Conservation (phyloP, 37 sponge, comb jelly and placozoan species). For the Oopsacas minuta region DNA sequence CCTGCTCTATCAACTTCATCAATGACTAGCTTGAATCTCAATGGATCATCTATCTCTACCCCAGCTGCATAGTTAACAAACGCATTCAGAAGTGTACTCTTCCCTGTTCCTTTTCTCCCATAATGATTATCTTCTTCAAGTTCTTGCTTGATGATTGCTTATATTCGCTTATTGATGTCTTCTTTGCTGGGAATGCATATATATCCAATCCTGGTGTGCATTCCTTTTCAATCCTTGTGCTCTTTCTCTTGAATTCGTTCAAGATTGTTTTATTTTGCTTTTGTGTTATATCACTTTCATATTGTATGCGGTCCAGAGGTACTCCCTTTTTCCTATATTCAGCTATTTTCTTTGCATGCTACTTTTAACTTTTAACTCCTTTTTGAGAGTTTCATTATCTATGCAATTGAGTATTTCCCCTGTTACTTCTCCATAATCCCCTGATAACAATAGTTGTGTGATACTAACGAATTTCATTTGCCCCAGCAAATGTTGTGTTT, state of each 20-base stretch:
- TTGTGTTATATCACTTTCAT: too few species aligned
- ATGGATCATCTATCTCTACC: background rate
- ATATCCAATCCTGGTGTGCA: background rate
- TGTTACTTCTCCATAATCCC: background rate
- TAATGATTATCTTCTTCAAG: background rate
- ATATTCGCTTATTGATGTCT: background rate
- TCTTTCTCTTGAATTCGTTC: background rate
- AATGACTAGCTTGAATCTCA: background rate
- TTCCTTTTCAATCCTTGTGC: background rate
- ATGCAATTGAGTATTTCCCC: background rate
- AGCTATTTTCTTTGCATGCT: background rate
- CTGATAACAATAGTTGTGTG: background rate
- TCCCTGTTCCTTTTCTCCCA: background rate
- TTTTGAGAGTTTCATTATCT: background rate
- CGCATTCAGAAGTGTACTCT: background rate
- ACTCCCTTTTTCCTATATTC: background rate
- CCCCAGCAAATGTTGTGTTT: background rate
- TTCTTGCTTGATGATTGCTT: background rate
- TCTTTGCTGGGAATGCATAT: background rate
- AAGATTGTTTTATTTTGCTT: background rate
- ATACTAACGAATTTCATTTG: background rate
- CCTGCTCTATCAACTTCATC: background rate
- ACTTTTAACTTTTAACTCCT: background rate
- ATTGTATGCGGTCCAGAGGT: too few species aligned
- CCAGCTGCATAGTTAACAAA: constrained; percentile 6